These are phyloP conservation scores for Melospiza georgiana DNA, from an alignment of 2,113 vertebrate genomes.

Conservation along the genomic window DNA sequence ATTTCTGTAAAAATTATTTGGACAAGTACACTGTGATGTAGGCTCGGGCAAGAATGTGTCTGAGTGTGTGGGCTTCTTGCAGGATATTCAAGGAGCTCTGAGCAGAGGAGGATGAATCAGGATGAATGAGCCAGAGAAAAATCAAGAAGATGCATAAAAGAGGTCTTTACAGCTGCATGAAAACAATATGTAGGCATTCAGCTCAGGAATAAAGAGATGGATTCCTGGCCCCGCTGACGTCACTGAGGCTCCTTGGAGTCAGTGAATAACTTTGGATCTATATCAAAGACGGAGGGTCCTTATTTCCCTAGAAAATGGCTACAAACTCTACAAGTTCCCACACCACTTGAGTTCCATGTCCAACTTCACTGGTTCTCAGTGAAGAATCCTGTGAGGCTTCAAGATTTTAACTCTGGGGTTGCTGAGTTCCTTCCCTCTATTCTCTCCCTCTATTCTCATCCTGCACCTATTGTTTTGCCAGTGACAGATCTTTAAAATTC, in stretches of 20 bases:
- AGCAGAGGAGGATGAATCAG: slow-evolving; percentile 62
- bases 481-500: background rate
- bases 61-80: slow-evolving; percentile 44
- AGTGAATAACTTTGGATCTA: slow-evolving; percentile 18
- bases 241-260: slow-evolving; percentile 10
- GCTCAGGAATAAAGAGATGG: slow-evolving; percentile 10
- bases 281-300: background rate
- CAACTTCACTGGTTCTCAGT: background rate
- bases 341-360: background rate
- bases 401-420: background rate
- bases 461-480: background rate
- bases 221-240: background rate
- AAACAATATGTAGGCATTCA: slow-evolving; percentile 55
- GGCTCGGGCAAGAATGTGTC: slow-evolving; percentile 37
- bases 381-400: background rate
- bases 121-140: slow-evolving; percentile 56
- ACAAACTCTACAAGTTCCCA: background rate
- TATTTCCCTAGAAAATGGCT: background rate
- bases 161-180: slow-evolving; percentile 51
- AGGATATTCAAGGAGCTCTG: slow-evolving; percentile 58
- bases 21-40: slow-evolving; percentile 34
- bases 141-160: slow-evolving; percentile 46
- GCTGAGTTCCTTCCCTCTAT: background rate
- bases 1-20: slow-evolving; percentile 47
- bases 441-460: background rate